A percentile compares a stretch with the other conserved stretches of the same genome.
phyloP scores from a whole-genome alignment of 35 echinoderm and acorn worm species.

The Ophiothrix spiculata region DNA sequence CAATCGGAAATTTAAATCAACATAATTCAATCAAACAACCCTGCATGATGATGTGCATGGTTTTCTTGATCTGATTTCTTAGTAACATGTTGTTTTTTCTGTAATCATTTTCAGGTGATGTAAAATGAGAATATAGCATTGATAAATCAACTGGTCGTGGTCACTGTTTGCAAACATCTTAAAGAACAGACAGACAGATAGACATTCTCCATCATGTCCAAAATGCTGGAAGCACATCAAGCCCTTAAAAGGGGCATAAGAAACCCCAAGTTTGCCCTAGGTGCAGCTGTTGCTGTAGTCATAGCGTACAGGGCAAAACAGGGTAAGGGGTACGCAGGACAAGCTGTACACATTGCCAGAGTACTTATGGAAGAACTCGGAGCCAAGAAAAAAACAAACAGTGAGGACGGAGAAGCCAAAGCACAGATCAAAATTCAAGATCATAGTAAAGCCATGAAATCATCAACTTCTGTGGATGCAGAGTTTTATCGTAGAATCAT shows the following conservation, averaged over 20 bases:
- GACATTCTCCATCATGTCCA: conserved; percentile 28
- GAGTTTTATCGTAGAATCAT: conserved; percentile 61
- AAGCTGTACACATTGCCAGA: neutral
- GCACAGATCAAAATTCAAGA: neutral
- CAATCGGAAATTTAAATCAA: no score
- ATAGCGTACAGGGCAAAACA: conserved; percentile 34
- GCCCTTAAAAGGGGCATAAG: conserved; percentile 34
- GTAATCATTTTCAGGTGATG: neutral
- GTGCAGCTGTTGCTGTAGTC: conserved; percentile 40
- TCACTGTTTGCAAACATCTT: neutral
- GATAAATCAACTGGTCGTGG: neutral
- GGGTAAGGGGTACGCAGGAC: neutral
- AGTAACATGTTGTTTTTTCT: no score
- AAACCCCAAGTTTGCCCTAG: conserved; percentile 49
- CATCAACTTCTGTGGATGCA: conserved; percentile 50
- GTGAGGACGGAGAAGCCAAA: neutral
- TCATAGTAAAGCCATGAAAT: conserved; percentile 5
- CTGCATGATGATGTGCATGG: no score
- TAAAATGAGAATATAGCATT: neutral
- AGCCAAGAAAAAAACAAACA: neutral
- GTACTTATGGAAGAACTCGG: neutral
- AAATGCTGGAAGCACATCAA: conserved; percentile 15
- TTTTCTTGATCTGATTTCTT: no score
- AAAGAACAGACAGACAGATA: neutral
- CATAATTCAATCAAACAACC: no score